Evolutionary conservation across 2,113 vertebrate genomes (phyloP).

Genomic region (Platycercus adscitus): DNA sequence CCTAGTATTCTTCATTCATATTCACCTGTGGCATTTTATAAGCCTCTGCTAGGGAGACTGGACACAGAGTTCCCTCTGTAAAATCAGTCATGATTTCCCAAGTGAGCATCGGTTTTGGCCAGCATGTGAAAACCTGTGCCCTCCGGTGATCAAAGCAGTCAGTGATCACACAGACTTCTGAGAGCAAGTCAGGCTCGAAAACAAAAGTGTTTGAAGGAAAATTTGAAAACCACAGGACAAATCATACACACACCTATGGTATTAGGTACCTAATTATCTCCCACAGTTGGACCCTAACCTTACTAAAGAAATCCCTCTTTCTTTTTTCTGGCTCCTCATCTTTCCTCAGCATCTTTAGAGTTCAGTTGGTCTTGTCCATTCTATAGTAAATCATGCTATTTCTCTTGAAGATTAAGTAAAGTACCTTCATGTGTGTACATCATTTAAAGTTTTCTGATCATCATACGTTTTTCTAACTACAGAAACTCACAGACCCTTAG

Average conservation of each 20-base stretch:
- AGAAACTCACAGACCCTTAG: background rate
- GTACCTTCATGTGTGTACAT: background rate
- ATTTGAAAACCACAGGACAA: slow-evolving; percentile 36
- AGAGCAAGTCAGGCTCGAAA: slow-evolving; percentile 19
- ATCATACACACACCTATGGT: slow-evolving; percentile 3
- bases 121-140: slow-evolving; percentile 11
- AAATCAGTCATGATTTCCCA: slow-evolving; percentile 6
- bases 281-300: slow-evolving; percentile 19
- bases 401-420: background rate
- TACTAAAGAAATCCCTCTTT: background rate
- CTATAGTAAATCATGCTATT: background rate
- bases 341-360: background rate
- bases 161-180: slow-evolving; percentile 17
- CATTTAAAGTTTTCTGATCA: background rate
- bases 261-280: slow-evolving; percentile 51
- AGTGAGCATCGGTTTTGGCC: background rate
- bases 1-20: background rate
- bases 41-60: background rate
- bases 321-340: background rate
- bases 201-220: slow-evolving; percentile 28
- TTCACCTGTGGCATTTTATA: background rate
- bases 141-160: slow-evolving; percentile 35
- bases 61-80: background rate
- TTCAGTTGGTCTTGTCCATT: background rate
- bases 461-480: background rate